Conservation (phyloP, 2,888 invertebrate genomes). For the Oligia fasciuncula region DNA sequence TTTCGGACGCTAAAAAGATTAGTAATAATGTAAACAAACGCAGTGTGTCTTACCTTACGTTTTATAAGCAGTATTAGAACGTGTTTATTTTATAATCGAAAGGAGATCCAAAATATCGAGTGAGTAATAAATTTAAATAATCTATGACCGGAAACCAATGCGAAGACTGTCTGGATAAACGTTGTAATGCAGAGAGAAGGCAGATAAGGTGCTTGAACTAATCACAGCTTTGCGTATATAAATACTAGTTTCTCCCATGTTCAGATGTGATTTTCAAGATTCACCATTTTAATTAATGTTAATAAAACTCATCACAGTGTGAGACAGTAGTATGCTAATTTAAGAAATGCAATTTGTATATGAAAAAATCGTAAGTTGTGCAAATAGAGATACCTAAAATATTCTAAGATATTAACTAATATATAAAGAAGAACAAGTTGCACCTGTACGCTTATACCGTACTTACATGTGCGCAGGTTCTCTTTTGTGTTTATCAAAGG, state of each 20-base stretch:
- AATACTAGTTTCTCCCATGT: slow-evolving; percentile 34
- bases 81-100: slow-evolving; percentile 69
- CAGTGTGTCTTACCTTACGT: slow-evolving; percentile 71
- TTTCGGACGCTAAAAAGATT: slow-evolving; percentile 81
- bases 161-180: slow-evolving; percentile 55
- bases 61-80: slow-evolving; percentile 72
- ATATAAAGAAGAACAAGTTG: slow-evolving; percentile 40
- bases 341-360: neutral
- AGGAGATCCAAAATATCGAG: slow-evolving; percentile 63
- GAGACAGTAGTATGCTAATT: slow-evolving; percentile 25
- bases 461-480: slow-evolving; percentile 71
- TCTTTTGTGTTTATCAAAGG: slow-evolving; percentile 73
- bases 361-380: slow-evolving; percentile 18
- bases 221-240: slow-evolving; percentile 35
- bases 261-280: slow-evolving; percentile 21
- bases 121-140: slow-evolving; percentile 63
- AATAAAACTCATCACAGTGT: neutral
- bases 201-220: slow-evolving; percentile 56
- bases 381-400: slow-evolving; percentile 25
- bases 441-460: slow-evolving; percentile 63
- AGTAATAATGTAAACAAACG: slow-evolving; percentile 86
- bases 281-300: slow-evolving; percentile 20
- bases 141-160: slow-evolving; percentile 64
- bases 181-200: slow-evolving; percentile 51
- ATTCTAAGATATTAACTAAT: slow-evolving; percentile 24